Percentiles rank a stretch among this genome's conserved stretches.
phyloP scores from a whole-genome alignment of 2,797 vertebrate species.

The Furcifer pardalis region DNA sequence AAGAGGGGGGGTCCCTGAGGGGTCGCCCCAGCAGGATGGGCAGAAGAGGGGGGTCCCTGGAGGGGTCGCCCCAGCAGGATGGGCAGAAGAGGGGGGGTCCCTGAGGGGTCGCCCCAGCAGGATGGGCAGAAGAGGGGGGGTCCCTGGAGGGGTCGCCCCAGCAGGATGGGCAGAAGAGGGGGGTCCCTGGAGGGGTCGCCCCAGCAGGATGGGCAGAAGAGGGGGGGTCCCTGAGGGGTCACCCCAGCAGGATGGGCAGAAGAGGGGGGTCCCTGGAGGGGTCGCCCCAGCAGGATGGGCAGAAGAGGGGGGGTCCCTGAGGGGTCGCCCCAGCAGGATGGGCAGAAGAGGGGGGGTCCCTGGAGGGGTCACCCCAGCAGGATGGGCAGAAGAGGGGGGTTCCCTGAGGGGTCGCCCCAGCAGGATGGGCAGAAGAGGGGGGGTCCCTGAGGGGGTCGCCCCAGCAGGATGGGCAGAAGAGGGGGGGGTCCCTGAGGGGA shows the following conservation, averaged over 20 bases:
- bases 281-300: no score
- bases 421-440: background rate
- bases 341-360: background rate
- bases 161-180: no score
- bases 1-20: no score
- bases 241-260: no score
- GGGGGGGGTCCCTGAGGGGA: background rate
- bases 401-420: no score
- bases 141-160: background rate
- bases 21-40: no score
- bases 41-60: background rate
- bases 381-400: no score
- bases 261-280: background rate
- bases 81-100: no score
- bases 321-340: no score
- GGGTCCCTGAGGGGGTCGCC: background rate
- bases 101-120: no score
- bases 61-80: conserved; percentile 2
- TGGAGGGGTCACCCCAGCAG: background rate
- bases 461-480: no score
- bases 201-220: background rate
- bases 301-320: background rate
- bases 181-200: background rate
- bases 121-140: background rate
- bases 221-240: background rate